Base-by-base conservation (phyloP, 1,140 invertebrate species). In the Saccostrea glomerata region DNA sequence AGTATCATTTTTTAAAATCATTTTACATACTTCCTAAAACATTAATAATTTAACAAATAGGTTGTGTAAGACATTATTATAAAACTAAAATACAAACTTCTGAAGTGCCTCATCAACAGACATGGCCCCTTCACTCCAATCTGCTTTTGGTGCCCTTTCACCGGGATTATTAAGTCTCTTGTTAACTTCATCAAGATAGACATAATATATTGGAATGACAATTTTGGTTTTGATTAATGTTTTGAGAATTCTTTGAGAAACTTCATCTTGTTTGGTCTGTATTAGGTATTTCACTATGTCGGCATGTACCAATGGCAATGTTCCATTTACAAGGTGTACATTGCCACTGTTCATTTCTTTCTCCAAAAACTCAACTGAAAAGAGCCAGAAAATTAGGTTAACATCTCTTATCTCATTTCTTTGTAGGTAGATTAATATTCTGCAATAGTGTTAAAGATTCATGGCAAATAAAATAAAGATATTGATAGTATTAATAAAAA, bases 201-300 rank as follows among this genome's bases (percentile, higher is more conserved):
- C 70, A 77, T 30, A 77, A 77, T 77, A 23, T 77, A 77, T 30
- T 77, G 70, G 70, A 77, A 15, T 77, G 70, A 77, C 23, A 77
- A 25, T 25, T 36, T 77, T 77, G 15, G 70, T 77, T 77, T 77
- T 77, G 13, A 77, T 17, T 30, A 77, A 77, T 25, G 25, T 30
- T 77, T 30, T 77, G 70, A 77, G 70, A 77, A 77, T 17, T 77
- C 25, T 77, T 77, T 25, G 23, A 11, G 70, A 12, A 77, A 77
- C 70, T 77, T 77, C 25, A 2, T 77, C 23, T 17, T 30, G 30
- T 30, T 30, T 30, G 15, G 13, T 77, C 30, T 77, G 25, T 25
- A 77, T 77, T 25, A 77, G 25, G 30, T 77, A 30, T 11, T 77
- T 77, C 30, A 77, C 25, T 40, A 77, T 77, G 70, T 36, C 70